Evolutionary conservation across 64 coral and sea anemone genomes (phyloP), one percentile per base, ranked within the genome.

Genomic region (Exaiptasia diaphana): DNA sequence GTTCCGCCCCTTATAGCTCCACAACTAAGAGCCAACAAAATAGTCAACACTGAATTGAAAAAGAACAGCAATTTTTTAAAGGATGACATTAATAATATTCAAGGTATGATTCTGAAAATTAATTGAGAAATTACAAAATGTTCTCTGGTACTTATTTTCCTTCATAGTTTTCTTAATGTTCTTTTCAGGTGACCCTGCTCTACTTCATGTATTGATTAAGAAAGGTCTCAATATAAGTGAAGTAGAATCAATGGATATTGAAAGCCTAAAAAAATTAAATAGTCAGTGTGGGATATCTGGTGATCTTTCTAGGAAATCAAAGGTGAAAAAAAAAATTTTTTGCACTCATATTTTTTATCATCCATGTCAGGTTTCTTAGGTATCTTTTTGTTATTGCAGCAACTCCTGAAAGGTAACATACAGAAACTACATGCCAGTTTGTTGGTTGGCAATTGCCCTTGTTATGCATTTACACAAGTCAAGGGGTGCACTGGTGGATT

Each of bases 361-460:
- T 27, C 62, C 17, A 67, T 67, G n/a, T 15, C 17, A 17, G 24
- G 30, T 18, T 67, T 67, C 26, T 57, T 57, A n/a, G n/a, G n/a
- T n/a, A n/a, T 21, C n/a, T 31, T 31, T 24, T 31, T 63, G 20
- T 71, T 73, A 31, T 73, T 61, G 5, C 41, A 73, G 81, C 33
- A 23, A 43, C 22, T 71, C 27, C 24, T 85, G 42, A 1, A 59
- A 8, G 81, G 18, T 30, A 23, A 85, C 10, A 61, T 85, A 8
- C 17, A 42, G 13, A 29, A 37, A 9, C 63, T 85, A 10, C 74
- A 60, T 45, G 28, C 34, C 21, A 56, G 50, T 15, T 18, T 85
- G 0, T 26, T 85, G 5, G 68, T 85, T 33, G 81, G 81, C 17
- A 55, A 73, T n/a, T 85, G 31, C 43, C 67, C 81, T 8, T 85